Evolutionary conservation across 2,888 invertebrate species (phyloP), one percentile per base, ranked within the genome.

Genomic region (Trilocha varians): DNA sequence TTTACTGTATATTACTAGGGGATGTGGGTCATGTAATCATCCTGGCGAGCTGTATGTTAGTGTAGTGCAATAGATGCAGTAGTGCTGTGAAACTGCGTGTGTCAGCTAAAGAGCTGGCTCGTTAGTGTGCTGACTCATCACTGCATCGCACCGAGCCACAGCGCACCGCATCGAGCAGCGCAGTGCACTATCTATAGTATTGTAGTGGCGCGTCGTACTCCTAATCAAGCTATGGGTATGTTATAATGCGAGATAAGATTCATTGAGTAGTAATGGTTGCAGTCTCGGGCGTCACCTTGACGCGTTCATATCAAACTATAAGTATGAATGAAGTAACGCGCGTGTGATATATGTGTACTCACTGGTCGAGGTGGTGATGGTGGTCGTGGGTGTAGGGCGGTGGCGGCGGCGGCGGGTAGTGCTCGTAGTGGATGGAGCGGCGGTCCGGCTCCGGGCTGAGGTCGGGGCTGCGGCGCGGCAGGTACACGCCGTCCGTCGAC

Each of bases 351-450:
- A 18, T 18, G 18, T 18, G 18, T 25, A 25, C 25, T 80, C 55
- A 80, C 80, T 64, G 55, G 57, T 78, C 80, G 53, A 63, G 50
- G 52, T 77, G 74, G 41, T 76, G 66, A 49, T 69, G 76, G 55
- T 75, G 75, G 16, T 78, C 69, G 52, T 74, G 70, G 25, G 67
- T 46, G 67, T 74, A 72, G 55, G 70, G 67, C 39, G 66, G 65
- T 50, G 75, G 70, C 50, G 66, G 65, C 50, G 75, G 70, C 50
- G 65, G 67, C 49, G 70, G 50, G 70, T 78, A 78, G 43, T 62
- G 52, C 50, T 78, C 79, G 73, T 80, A 77, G 71, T 73, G 79
- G 25, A 25, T 6, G 25, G 25, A 11, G 55, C 74, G 70, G 51
- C 70, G 77, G 62, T 70, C 76, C 36, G 74, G 77, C 60, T 66